These are phyloP conservation scores for Asbolus verrucosus DNA, from an alignment of 1,140 invertebrate genomes.

Conservation along the genomic window DNA sequence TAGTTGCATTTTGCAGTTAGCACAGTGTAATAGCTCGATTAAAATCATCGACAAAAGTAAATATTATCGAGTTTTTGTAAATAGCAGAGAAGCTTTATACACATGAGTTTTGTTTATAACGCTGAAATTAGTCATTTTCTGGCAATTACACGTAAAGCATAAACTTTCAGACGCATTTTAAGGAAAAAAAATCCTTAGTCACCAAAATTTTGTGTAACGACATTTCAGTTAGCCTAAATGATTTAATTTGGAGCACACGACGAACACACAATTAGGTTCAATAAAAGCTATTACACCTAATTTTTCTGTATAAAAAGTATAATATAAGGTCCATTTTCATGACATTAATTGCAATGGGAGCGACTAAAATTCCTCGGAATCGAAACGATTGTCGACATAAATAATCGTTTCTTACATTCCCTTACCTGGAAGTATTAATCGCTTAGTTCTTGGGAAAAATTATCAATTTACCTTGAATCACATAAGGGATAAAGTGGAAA, in stretches of 20 bases:
- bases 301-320: conserved; percentile 7
- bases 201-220: conserved; percentile 8
- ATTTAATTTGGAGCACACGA: neutral
- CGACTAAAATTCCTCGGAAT: conserved; percentile 21
- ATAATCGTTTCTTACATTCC: conserved; percentile 22
- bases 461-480: conserved; percentile 31
- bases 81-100: neutral
- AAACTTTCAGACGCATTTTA: too few relatives aligned
- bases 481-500: conserved; percentile 21
- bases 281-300: neutral
- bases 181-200: conserved; percentile 10
- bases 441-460: conserved; percentile 22
- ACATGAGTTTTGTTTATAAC: neutral
- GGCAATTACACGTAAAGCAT: neutral
- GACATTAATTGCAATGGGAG: conserved; percentile 17
- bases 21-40: too few relatives aligned
- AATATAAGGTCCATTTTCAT: conserved; percentile 2
- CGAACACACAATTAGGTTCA: conserved; percentile 12
- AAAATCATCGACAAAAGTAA: too few relatives aligned
- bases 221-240: neutral
- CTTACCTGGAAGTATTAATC: conserved; percentile 28
- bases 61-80: neutral
- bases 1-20: too few relatives aligned
- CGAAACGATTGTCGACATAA: conserved; percentile 24
- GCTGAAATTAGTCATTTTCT: neutral